Percentiles rank a stretch among this genome's conserved stretches.
Evolutionary conservation across 2,113 vertebrate genomes (phyloP).

Genomic region (Istiophorus platypterus): DNA sequence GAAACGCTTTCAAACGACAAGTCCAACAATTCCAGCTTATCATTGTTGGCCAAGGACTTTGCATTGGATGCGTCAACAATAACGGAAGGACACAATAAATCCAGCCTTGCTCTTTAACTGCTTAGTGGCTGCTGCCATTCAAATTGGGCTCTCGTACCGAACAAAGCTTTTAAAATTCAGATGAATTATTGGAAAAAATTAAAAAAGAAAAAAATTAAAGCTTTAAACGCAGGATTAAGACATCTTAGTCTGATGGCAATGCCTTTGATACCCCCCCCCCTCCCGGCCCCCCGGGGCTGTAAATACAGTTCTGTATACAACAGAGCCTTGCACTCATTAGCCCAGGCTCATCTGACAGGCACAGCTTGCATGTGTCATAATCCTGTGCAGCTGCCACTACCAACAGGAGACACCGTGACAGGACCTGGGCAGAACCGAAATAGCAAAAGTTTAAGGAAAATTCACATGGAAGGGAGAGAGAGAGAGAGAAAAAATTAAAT

Average conservation of each 20-base stretch:
- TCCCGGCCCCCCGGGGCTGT: constrained; percentile 15
- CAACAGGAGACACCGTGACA: constrained; percentile 60
- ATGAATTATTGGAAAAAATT: too few relatives aligned
- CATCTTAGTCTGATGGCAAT: constrained; percentile 30
- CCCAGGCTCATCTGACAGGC: constrained; percentile 69
- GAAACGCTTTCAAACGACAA: neutral
- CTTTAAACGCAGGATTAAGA: neutral
- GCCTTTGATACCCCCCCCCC: constrained; percentile 5
- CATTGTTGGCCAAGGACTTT: neutral
- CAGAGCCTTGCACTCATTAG: constrained; percentile 62
- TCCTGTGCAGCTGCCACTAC: constrained; percentile 72
- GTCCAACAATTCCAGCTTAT: neutral
- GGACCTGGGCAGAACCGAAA: constrained; percentile 58
- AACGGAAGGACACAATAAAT: neutral
- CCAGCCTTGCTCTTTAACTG: neutral
- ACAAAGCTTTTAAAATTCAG: neutral
- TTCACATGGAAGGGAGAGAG: neutral
- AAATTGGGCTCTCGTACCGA: neutral
- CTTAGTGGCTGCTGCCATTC: neutral
- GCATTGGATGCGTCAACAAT: neutral
- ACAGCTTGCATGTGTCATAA: constrained; percentile 77
- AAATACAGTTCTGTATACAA: constrained; percentile 55
- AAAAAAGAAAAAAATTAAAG: neutral
- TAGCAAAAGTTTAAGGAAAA: constrained; percentile 53
- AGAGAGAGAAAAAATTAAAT: too few relatives aligned